Evolutionary conservation across 2,888 invertebrate species (phyloP), one percentile per base, ranked within the genome.

Genomic region (Metallyticus violacea): DNA sequence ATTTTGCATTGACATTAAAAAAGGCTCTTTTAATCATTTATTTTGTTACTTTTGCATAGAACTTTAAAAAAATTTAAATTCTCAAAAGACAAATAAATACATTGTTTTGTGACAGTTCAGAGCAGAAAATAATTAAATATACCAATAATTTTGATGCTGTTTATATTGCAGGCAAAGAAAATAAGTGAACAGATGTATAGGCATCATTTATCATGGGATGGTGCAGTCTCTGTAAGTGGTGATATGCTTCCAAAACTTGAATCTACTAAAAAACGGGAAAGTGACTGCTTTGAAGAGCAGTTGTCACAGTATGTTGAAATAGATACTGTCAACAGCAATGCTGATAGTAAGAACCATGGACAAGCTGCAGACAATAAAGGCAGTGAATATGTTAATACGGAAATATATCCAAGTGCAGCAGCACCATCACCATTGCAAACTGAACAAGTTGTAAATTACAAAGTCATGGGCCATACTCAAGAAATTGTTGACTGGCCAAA

Each of bases 401-500:
- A 83, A n/a, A 76, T 28, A 77, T 77, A 25, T 28, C 77, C 83
- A 22, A 83, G 28, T 27, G 29, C 77, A 15, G 77, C 83, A 83
- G 77, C 76, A 7, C 5, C 29, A 0, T 83, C 27, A n/a, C 40
- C 81, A 29, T 15, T 62, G 4, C 25, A 15, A 40, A 22, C 22
- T 9, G 25, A 7, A 25, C 77, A 83, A 9, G n/a, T 25, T 7
- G 1, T 77, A n/a, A 22, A 22, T 22, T 77, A 77, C 22, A 83
- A 26, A 28, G 77, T 29, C 29, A 5, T 26, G 30, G 6, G 81
- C 9, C n/a, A 25, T 29, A 26, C 40, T n/a, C 26, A 80, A 62
- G 93, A 93, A 86, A 94, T 94, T 88, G 94, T 94, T 0, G 93
- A 93, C 1, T 94, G 94, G 94, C 94, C 94, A 0, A 91, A 92